A percentile compares a stretch with the other conserved stretches of the same genome.
These are phyloP conservation scores for Cacoxenus indagator DNA, from an alignment of 2,888 invertebrate genomes.

Conservation along the genomic window DNA sequence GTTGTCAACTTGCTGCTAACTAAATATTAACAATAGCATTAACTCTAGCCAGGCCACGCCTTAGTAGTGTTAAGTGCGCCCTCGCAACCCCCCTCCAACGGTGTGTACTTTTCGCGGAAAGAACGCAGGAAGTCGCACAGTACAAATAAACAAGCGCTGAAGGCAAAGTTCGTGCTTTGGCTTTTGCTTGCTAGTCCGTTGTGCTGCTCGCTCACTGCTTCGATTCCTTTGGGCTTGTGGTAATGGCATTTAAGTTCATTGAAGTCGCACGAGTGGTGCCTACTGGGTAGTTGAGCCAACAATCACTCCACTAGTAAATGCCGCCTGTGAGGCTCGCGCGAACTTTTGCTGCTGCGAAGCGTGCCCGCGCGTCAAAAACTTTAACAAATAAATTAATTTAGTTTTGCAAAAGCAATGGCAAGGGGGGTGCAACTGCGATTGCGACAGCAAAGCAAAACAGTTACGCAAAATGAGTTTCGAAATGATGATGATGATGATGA, in stretches of 20 bases:
- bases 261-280: conserved; percentile 29
- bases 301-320: too few relatives aligned
- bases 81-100: neutral
- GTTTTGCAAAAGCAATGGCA: conserved; percentile 32
- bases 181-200: neutral
- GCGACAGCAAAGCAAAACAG: conserved; percentile 2
- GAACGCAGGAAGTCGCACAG: conserved; percentile 40
- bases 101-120: conserved; percentile 11
- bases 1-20: conserved; percentile 40
- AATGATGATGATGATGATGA: neutral
- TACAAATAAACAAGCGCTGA: conserved; percentile 24
- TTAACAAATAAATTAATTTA: conserved; percentile 62
- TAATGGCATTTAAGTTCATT: conserved; percentile 7
- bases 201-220: neutral
- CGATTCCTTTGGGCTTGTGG: neutral
- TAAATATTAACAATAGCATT: conserved; percentile 27
- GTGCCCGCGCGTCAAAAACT: conserved; percentile 47
- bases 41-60: conserved; percentile 16
- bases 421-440: neutral
- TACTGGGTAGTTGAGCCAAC: conserved; percentile 29
- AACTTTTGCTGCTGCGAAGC: conserved; percentile 43
- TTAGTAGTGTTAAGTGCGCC: neutral
- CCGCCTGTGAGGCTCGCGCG: conserved; percentile 10
- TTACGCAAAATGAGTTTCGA: conserved; percentile 14
- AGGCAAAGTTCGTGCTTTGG: conserved; percentile 12